Conservation (phyloP, 35 echinoderm and acorn worm genomes). For the Heliocidaris erythrogramma region DNA sequence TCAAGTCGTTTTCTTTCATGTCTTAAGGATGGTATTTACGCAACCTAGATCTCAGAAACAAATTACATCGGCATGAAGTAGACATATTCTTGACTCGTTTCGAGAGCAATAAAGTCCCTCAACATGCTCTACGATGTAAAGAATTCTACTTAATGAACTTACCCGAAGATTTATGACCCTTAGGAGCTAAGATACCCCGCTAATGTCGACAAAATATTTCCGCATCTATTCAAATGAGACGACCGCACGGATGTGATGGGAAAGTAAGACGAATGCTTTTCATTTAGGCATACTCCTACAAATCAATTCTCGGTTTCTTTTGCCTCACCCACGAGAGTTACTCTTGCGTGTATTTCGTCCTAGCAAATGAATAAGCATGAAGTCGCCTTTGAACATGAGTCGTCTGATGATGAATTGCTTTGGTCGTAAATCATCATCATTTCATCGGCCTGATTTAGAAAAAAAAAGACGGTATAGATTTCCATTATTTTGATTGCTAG, state of each 20-base stretch:
- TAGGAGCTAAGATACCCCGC: background rate
- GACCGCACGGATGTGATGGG: background rate
- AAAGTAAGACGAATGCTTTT: slow-evolving; percentile 17
- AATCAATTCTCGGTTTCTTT: background rate
- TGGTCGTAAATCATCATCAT: background rate
- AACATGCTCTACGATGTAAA: background rate
- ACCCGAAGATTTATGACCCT: background rate
- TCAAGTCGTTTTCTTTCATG: background rate
- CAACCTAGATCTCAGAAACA: background rate
- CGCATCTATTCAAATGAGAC: slow-evolving; percentile 9
- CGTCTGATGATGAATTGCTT: background rate
- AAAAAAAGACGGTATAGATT: background rate
- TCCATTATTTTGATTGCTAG: background rate
- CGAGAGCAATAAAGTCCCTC: background rate
- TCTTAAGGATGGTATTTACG: background rate
- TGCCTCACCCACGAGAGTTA: background rate
- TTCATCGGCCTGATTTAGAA: background rate
- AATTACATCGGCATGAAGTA: background rate
- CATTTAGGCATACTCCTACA: background rate
- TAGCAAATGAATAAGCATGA: background rate
- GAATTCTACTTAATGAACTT: background rate
- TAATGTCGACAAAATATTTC: slow-evolving; percentile 12
- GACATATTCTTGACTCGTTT: background rate
- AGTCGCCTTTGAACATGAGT: background rate
- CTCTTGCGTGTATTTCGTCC: background rate